Base-by-base conservation (phyloP, 2,888 invertebrate genomes). In the Cordylochernes scorpioides region DNA sequence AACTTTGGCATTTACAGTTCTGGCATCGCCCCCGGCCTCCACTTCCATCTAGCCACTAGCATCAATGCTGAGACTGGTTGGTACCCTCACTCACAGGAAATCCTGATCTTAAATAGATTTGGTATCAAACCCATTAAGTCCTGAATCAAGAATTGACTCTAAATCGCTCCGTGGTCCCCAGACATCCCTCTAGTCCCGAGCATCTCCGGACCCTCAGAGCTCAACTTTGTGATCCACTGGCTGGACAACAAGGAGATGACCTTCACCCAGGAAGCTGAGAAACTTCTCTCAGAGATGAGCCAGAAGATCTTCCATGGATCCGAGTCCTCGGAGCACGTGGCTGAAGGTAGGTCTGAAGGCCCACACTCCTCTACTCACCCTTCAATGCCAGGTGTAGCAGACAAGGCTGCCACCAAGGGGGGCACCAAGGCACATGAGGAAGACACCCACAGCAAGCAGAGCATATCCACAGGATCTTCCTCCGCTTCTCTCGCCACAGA, bases 221-320 rank as follows among this genome's bases (percentile, higher is more conserved):
- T 70, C 28, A 74, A 77, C 44, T 94, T 99, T 57, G 80, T 91
- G 35, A 60, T 99, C 24, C 94, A 99, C 55, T 99, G 97, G 97
- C 59, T 99, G 35, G 91, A 99, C 59, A 99, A 99, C 54, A 99
- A 99, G 54, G 97, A 97, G 58, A 80, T 97, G 71, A 75, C 88
- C 54, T 94, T 94, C 56, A 86, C 84, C 15, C 67, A 84, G 50
- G 84, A 86, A 52, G 88, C 91, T 2, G 94, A 97, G 57, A 71
- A 72, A 32, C 71, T 94, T 49, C 58, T 97, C 28, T 78, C 80
- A 45, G 75, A 67, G 44, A 51, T 67, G 33, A 64, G 64, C 33
- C 55, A 61, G 33, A 62, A 62, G 46, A 61, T 62, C 22, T 54
- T 63, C 12, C 63, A 47, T 26, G 40, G 40, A 26, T n/a, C n/a